phyloP scores from a whole-genome alignment of 2,797 vertebrate species.

The Protosalanx chinensis region DNA sequence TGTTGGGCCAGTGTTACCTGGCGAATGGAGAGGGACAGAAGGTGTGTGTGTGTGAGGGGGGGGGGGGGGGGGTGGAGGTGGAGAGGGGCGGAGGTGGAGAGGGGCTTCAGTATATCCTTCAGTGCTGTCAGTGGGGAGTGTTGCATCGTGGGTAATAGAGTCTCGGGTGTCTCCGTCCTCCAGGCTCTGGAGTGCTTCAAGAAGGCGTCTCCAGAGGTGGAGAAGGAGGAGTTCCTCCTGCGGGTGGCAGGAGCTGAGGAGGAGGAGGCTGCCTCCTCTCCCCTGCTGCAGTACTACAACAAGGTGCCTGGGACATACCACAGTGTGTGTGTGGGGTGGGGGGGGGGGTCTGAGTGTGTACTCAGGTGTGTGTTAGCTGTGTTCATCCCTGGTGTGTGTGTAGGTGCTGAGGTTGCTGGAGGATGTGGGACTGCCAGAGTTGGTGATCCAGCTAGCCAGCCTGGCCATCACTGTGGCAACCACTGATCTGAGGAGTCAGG shows the following conservation, averaged over 20 bases:
- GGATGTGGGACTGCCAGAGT: slow-evolving; percentile 84
- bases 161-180: not conserved
- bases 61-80: no score
- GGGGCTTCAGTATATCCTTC: no score
- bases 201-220: slow-evolving; percentile 85
- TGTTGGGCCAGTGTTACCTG: slow-evolving; percentile 90
- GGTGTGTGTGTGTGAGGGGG: slow-evolving; percentile 72
- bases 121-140: no score
- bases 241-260: slow-evolving; percentile 78
- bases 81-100: no score
- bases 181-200: slow-evolving; percentile 92
- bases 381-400: not conserved
- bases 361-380: not conserved
- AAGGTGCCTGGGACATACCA: slow-evolving; percentile 69
- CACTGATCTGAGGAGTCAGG: slow-evolving; percentile 83
- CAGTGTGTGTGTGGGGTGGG: slow-evolving; percentile 39
- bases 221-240: slow-evolving; percentile 90
- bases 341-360: slow-evolving; percentile 45
- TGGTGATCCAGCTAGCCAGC: slow-evolving; percentile 86
- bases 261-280: slow-evolving; percentile 72
- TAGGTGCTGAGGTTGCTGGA: slow-evolving; percentile 89
- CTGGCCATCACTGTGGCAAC: slow-evolving; percentile 82
- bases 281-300: slow-evolving; percentile 87
- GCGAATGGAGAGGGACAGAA: slow-evolving; percentile 90
- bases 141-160: no score